Base-by-base conservation (phyloP, 1,140 invertebrate species). In the Bombus pascuorum region DNA sequence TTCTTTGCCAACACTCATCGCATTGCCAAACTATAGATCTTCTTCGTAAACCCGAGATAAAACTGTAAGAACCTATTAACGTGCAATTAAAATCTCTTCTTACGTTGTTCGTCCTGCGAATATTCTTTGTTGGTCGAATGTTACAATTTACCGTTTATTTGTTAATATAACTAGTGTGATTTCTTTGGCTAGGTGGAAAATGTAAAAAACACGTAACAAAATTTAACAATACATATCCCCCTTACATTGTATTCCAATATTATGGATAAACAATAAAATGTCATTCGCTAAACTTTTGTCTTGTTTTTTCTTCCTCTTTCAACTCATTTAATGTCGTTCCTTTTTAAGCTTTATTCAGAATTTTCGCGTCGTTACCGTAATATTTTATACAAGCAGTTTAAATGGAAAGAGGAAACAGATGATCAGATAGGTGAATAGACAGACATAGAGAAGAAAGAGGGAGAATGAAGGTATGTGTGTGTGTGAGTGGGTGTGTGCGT, bases 1-100 rank as follows among this genome's bases (percentile, higher is more conserved):
- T 85, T 86, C 82, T 88, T 85, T 73, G 83, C 65, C 76, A 32
- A 65, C 66, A 39, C 66, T 32, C 70, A 66, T 44, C 68, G 57
- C 47, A 47, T 28, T 81, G 74, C 68, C 83, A 70, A 89, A 82
- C 79, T 83, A 4, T 59, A 62, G 28, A 32, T 15, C 22, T 25
- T 37, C 34, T 34, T 22, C 15, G 15, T 3, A 34, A 34, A 66
- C 15, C n/a, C 65, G 15, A 12, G 5, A n/a, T 28, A n/a, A 8
- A 42, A 42, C n/a, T 44, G 25, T 6, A 62, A 62, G 71, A 9
- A 15, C 71, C 42, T 47, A n/a, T 47, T n/a, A 74, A 47, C 72
- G 72, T 12, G n/a, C 42, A 34, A 83, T 83, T 76, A 66, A 37
- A 22, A 34, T 12, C 37, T 18, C 12, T 70, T 57, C 6, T 13